Conservation (phyloP, 1,140 invertebrate species). For the Penaeus vannamei region DNA sequence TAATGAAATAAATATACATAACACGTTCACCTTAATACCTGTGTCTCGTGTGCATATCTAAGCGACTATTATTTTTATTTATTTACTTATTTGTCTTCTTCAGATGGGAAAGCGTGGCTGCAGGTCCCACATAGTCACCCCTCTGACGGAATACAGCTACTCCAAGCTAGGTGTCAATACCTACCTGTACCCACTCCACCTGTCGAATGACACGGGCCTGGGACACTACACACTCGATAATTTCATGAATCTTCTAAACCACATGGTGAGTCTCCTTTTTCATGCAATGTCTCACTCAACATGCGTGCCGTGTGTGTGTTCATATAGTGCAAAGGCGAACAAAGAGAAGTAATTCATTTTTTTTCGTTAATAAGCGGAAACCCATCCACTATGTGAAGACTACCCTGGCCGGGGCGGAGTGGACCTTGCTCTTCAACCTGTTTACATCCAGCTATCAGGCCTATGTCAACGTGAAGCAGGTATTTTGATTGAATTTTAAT, state of each 20-base stretch:
- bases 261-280: slow-evolving; percentile 36
- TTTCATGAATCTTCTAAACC: slow-evolving; percentile 53
- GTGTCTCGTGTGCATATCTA: not conserved
- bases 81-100: not conserved
- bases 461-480: slow-evolving; percentile 53
- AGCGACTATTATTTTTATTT: no score
- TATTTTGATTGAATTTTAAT: not conserved
- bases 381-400: slow-evolving; percentile 63
- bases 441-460: slow-evolving; percentile 47
- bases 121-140: slow-evolving; percentile 39
- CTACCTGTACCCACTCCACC: slow-evolving; percentile 57
- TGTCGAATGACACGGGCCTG: slow-evolving; percentile 23
- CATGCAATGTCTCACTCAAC: not conserved
- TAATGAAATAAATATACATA: not conserved
- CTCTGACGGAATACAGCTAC: slow-evolving; percentile 50
- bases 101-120: slow-evolving; percentile 48
- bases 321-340: not conserved
- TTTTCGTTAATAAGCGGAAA: slow-evolving; percentile 37
- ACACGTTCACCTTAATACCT: not conserved
- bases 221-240: slow-evolving; percentile 53
- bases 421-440: slow-evolving; percentile 48
- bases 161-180: slow-evolving; percentile 40
- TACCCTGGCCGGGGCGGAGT: slow-evolving; percentile 41
- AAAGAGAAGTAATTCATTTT: not conserved
- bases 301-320: not conserved